phyloP scores from a whole-genome alignment of 1,140 invertebrate genomes.

The Ectropis grisescens region DNA sequence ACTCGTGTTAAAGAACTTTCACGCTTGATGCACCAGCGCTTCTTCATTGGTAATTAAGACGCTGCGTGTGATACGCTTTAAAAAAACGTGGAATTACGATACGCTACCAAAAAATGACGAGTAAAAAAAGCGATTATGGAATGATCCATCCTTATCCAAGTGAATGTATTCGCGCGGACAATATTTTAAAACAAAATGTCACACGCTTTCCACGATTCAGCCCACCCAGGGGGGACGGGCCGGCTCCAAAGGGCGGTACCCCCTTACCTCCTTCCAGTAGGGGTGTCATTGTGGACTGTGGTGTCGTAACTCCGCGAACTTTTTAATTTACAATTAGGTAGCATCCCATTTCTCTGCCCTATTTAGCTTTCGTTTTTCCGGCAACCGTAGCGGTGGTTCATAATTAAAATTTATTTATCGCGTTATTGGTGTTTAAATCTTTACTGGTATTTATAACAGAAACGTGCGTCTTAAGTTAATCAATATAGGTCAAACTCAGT shows the following conservation, averaged over 20 bases:
- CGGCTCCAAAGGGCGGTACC: constrained; percentile 1
- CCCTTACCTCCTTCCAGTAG: constrained; percentile 25
- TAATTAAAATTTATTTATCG: constrained; percentile 67
- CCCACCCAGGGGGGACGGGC: constrained; percentile 6
- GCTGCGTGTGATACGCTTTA: constrained; percentile 15
- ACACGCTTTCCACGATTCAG: constrained; percentile 64
- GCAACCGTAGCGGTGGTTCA: constrained; percentile 33
- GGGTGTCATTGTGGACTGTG: constrained; percentile 67
- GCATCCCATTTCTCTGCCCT: constrained; percentile 68
- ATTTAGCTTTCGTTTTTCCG: constrained; percentile 66
- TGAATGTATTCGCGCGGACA: constrained; percentile 65
- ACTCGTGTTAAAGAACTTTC: too few relatives aligned
- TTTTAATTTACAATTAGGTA: constrained; percentile 71
- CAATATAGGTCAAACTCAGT: too few relatives aligned
- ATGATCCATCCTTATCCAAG: constrained; percentile 62
- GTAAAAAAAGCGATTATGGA: constrained; percentile 57
- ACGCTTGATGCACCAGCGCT: constrained; percentile 48
- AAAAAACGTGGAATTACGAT: constrained; percentile 8
- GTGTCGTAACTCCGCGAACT: constrained; percentile 68
- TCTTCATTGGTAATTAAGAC: constrained; percentile 44
- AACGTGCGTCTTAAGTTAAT: too few relatives aligned
- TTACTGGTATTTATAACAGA: constrained; percentile 11
- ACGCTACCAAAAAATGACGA: constrained; percentile 9
- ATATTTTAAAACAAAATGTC: constrained; percentile 71
- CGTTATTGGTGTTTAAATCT: constrained; percentile 29